Percentiles rank a stretch among this genome's conserved stretches.
phyloP scores from a whole-genome alignment of 2,113 vertebrate genomes.

The Psophia crepitans region DNA sequence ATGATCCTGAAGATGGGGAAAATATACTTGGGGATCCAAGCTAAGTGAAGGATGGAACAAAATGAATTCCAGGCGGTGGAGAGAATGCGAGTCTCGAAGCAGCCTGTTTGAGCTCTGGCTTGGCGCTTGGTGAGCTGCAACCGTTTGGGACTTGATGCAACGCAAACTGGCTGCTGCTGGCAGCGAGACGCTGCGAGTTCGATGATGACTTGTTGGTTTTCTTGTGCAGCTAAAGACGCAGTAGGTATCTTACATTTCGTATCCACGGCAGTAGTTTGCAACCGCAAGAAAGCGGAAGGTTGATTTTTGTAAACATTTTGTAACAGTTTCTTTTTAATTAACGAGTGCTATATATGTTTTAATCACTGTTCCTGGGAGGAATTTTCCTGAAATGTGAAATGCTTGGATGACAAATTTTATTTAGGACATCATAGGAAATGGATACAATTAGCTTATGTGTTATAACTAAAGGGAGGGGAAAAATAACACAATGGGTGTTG shows the following conservation, averaged over 20 bases:
- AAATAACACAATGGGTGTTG: no score
- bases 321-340: background rate
- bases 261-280: fast-evolving
- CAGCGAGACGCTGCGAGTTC: slow-evolving; percentile 46
- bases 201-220: slow-evolving; percentile 90
- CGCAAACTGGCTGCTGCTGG: background rate
- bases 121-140: background rate
- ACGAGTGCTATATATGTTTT: no score
- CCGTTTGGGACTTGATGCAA: background rate
- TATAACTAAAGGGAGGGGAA: background rate
- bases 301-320: fast-evolving
- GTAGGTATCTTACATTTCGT: slow-evolving; percentile 76
- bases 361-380: background rate
- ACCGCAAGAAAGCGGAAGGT: fast-evolving
- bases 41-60: slow-evolving; percentile 12
- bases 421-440: background rate
- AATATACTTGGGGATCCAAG: background rate
- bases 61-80: background rate
- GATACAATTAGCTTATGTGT: background rate
- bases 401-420: background rate
- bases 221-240: slow-evolving; percentile 84
- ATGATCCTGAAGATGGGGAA: slow-evolving; percentile 70
- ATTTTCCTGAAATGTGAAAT: background rate
- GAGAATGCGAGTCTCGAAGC: background rate
- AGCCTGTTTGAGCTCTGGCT: background rate